These are phyloP conservation scores for Myiotriccus ornatus DNA, from an alignment of 2,797 vertebrate species.

Conservation along the genomic window DNA sequence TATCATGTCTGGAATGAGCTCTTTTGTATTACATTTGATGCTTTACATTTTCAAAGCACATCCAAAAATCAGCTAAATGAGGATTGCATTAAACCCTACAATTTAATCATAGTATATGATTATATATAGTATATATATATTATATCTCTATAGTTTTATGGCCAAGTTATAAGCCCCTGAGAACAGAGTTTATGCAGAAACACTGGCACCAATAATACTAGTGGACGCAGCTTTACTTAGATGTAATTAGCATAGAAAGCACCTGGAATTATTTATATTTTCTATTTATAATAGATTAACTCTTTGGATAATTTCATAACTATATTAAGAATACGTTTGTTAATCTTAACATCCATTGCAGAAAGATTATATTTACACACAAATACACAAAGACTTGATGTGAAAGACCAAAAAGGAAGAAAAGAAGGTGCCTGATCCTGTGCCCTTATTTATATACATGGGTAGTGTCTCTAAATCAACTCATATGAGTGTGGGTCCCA, in stretches of 20 bases:
- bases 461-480: conserved; percentile 17
- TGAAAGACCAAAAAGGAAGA: not conserved
- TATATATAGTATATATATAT: conserved; percentile 20
- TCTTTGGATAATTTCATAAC: conserved; percentile 51
- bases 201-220: conserved; percentile 47
- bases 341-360: conserved; percentile 24
- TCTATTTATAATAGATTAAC: conserved; percentile 57
- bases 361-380: conserved; percentile 49
- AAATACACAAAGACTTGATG: not conserved
- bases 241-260: conserved; percentile 15
- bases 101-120: not conserved
- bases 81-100: conserved; percentile 53
- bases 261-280: conserved; percentile 40
- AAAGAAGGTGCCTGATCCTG: conserved; percentile 11
- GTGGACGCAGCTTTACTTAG: not conserved
- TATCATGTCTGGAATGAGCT: conserved; percentile 25
- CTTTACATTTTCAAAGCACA: conserved; percentile 41
- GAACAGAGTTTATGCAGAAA: conserved; percentile 62
- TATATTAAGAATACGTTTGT: conserved; percentile 48
- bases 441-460: not conserved
- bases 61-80: conserved; percentile 20
- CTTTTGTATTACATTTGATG: not conserved
- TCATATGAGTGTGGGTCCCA: not conserved
- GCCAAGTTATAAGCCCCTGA: conserved; percentile 65
- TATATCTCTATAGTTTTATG: conserved; percentile 31